phyloP scores from a whole-genome alignment of 1,140 invertebrate genomes.

The Sitophilus oryzae region DNA sequence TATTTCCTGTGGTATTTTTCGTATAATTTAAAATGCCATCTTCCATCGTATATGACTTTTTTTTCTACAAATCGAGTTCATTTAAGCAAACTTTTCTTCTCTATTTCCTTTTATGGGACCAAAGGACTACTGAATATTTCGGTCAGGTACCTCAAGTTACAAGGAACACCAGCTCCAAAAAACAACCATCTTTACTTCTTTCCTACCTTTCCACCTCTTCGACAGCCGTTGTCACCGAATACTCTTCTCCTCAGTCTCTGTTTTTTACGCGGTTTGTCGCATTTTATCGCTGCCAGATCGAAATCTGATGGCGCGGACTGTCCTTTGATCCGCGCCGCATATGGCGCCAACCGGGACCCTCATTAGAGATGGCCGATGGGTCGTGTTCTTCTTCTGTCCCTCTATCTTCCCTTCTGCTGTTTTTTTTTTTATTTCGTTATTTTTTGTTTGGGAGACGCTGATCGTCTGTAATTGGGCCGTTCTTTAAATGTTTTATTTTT shows the following conservation, averaged over 20 bases:
- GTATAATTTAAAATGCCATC: no score
- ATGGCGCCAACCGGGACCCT: background rate
- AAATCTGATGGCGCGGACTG: background rate
- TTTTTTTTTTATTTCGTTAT: no score
- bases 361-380: background rate
- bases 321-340: background rate
- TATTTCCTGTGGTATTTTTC: no score
- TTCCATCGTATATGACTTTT: no score
- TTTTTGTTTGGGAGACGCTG: no score
- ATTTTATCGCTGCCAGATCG: background rate
- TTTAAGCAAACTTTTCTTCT: no score
- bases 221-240: background rate
- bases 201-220: background rate
- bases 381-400: background rate
- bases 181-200: background rate
- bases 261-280: background rate
- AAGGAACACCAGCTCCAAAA: background rate
- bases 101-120: no score
- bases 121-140: no score
- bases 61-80: no score
- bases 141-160: no score
- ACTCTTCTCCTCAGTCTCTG: background rate
- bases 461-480: background rate
- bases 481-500: no score
- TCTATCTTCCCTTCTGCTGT: no score